Percentiles rank a stretch among this genome's conserved stretches.
phyloP scores from a whole-genome alignment of 2,888 invertebrate genomes.

The Drosophila aldrichi region DNA sequence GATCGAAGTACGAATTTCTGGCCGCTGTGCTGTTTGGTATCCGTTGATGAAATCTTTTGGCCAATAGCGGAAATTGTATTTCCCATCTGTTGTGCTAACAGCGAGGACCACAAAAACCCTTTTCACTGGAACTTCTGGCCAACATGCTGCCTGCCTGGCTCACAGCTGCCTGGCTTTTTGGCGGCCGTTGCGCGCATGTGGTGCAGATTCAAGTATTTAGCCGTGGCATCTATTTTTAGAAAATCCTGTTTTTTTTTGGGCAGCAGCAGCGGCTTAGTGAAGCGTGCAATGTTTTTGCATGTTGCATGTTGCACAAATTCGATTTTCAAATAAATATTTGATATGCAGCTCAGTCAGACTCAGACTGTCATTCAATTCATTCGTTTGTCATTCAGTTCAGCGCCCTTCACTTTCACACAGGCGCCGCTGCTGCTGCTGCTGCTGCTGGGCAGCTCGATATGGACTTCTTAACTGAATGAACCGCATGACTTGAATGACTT shows the following conservation, averaged over 20 bases:
- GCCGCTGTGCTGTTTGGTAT: neutral
- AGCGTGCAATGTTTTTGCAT: conserved; percentile 61
- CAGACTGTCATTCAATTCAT: conserved; percentile 16
- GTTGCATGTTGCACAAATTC: conserved; percentile 35
- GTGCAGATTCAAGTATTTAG: conserved; percentile 82
- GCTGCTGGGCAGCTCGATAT: conserved; percentile 39
- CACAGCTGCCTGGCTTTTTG: conserved; percentile 63
- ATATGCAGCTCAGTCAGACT: neutral
- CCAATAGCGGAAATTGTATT: conserved; percentile 63
- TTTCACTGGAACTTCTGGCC: conserved; percentile 29
- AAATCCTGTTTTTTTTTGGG: conserved; percentile 80
- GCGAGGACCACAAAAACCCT: conserved; percentile 24
- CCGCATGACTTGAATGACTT: conserved; percentile 14
- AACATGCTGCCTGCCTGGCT: conserved; percentile 33
- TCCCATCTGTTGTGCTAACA: conserved; percentile 47
- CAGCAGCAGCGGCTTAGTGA: conserved; percentile 7
- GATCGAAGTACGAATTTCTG: neutral
- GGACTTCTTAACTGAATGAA: conserved; percentile 47
- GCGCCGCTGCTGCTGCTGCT: neutral
- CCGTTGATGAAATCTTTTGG: conserved; percentile 26
- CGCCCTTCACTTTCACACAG: conserved; percentile 74
- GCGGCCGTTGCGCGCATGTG: conserved; percentile 81
- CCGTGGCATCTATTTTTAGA: conserved; percentile 83
- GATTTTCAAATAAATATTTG: conserved; percentile 4
- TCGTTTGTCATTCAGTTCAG: conserved; percentile 22